These are phyloP conservation scores for Zelleria hepariella DNA, from an alignment of 2,888 invertebrate genomes.

Conservation along the genomic window DNA sequence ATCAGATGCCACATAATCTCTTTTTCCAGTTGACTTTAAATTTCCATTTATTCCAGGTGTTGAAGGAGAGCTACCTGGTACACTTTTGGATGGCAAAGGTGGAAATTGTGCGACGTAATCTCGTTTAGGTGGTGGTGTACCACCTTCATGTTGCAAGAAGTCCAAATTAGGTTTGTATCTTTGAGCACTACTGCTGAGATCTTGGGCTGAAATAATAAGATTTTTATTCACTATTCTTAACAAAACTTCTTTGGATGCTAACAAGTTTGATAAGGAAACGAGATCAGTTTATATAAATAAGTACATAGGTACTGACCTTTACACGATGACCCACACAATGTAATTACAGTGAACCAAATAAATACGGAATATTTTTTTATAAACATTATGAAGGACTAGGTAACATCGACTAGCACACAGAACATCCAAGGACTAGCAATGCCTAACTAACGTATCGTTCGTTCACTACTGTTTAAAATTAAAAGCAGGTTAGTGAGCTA, in stretches of 20 bases:
- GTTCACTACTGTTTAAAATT: no score
- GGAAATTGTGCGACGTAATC: not conserved
- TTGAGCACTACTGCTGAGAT: not conserved
- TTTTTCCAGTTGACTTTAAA: constrained; percentile 23
- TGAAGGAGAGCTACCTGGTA: not conserved
- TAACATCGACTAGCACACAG: no score
- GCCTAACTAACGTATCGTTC: no score
- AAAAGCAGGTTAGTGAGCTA: no score
- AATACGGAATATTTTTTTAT: not conserved
- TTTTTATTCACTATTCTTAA: not conserved
- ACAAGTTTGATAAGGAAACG: not conserved
- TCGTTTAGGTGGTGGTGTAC: constrained; percentile 27
- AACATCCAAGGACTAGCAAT: no score
- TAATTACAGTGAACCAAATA: not conserved
- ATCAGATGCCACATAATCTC: constrained; percentile 9
- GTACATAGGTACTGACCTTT: not conserved
- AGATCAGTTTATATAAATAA: not conserved
- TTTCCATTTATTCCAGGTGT: not conserved
- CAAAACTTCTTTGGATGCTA: not conserved
- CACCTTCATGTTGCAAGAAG: constrained; percentile 52
- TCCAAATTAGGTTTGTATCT: constrained; percentile 41
- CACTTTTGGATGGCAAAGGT: not conserved
- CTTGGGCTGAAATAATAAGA: not conserved
- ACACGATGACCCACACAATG: not conserved
- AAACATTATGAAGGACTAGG: not conserved